Conservation (phyloP, 1,140 invertebrate genomes). For the Ylistrum balloti region DNA sequence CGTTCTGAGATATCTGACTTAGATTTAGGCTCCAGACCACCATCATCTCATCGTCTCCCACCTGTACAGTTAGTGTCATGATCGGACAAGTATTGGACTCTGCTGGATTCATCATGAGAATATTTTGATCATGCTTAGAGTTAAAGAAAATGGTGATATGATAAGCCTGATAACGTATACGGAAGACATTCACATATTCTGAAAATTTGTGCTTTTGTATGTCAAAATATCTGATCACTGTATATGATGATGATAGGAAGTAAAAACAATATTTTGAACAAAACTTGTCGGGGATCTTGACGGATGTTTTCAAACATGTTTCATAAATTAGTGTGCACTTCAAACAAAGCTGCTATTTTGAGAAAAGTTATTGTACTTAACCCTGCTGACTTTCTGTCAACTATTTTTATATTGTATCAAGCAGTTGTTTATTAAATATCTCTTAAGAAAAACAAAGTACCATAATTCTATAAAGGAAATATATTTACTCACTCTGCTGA, state of each 20-base stretch:
- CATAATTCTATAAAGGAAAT: no score
- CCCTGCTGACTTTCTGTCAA: background rate
- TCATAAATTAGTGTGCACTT: background rate
- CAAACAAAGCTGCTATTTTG: background rate
- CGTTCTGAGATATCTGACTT: slow-evolving; percentile 74
- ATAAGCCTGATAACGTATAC: background rate
- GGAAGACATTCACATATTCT: slow-evolving; percentile 34
- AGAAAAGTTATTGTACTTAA: background rate
- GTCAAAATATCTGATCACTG: background rate
- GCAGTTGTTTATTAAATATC: no score
- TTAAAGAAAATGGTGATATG: background rate
- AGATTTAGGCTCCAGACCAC: slow-evolving; percentile 71
- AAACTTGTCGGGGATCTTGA: background rate
- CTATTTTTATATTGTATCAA: background rate
- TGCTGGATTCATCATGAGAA: background rate
- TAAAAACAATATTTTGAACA: background rate
- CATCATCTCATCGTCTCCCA: slow-evolving; percentile 70
- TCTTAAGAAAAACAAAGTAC: no score
- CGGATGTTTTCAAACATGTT: no score
- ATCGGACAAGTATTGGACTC: background rate
- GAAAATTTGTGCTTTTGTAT: background rate
- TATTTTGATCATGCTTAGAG: background rate
- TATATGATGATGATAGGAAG: background rate
- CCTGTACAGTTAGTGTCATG: slow-evolving; percentile 66
- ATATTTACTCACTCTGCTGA: no score